Base-by-base conservation (phyloP, 1,140 invertebrate genomes). In the Mya arenaria region DNA sequence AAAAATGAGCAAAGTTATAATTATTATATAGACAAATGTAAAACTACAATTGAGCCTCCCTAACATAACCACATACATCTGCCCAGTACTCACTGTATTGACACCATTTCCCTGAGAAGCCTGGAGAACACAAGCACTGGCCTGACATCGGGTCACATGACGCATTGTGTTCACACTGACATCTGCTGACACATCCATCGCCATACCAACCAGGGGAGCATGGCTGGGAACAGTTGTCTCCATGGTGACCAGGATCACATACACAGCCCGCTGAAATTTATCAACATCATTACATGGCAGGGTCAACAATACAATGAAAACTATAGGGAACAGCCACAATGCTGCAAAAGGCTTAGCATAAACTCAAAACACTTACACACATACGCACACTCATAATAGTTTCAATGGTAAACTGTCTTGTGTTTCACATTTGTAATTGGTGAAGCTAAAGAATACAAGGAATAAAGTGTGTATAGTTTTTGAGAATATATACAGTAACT, bases 161-260 rank as follows among this genome's bases (percentile, higher is more conserved):
- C 5, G 82, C 90, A 60, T 94, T 96, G 92, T 98, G 96, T 90
- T 95, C 89, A 92, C 98, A 99, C 32, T 91, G 91, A 86, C 97
- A 99, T 58, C 93, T 93, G 66, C 94, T 90, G 32, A 93, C 92
- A 89, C 98, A 99, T 85, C 96, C 95, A 28, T 94, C 84, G 17
- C 98, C 98, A 91, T 94, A 98, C 55, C 93, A 95, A 8, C 96
- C 96, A 23, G 94, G 90, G 0, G 95, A 95, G 91, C 98, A 99
- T 65, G 68, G 88, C 88, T 28, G 8, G 17, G 56, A 41, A 66
- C 79, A 82, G 28, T 73, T 25, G 0, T 74, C 60, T 36, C 79
- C 79, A 63, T 73, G 39, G 69, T 48, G 73, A 73, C 79, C 79
- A 65, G 68, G 56, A n/a, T 63, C 39, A 56, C 79, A 82, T 28